Conservation (phyloP, 2,113 vertebrate species). For the Ptyas mucosa region DNA sequence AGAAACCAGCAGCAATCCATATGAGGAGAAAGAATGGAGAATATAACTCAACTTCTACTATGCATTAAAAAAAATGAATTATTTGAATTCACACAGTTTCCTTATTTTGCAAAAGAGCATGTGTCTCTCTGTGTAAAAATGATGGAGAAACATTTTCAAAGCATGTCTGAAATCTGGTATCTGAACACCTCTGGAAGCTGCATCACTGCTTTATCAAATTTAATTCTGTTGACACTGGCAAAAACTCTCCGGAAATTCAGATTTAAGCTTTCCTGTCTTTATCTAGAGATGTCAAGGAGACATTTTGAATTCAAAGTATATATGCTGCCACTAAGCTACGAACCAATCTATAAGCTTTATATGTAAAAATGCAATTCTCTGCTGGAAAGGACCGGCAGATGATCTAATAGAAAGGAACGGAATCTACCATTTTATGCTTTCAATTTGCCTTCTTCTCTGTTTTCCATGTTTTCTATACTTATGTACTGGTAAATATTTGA, state of each 20-base stretch:
- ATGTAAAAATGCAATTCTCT: neutral
- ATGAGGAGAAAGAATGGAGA: neutral
- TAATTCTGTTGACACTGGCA: neutral
- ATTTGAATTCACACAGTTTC: neutral
- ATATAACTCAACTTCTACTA: neutral
- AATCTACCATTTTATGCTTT: neutral
- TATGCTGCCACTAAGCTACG: neutral
- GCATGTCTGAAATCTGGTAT: neutral
- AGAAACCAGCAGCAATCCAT: neutral
- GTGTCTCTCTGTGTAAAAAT: neutral
- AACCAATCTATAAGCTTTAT: neutral
- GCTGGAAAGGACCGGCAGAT: neutral
- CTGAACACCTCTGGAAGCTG: neutral
- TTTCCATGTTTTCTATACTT: conserved; percentile 41
- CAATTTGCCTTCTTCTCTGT: neutral
- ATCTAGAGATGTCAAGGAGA: neutral
- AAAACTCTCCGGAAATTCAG: neutral
- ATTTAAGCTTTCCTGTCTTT: neutral
- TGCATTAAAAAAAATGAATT: neutral
- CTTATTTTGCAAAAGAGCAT: neutral
- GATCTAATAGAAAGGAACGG: neutral
- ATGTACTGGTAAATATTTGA: conserved; percentile 2
- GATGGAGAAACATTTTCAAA: neutral
- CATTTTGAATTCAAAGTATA: neutral
- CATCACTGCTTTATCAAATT: neutral